Evolutionary conservation across 2,888 invertebrate species (phyloP), one percentile per base, ranked within the genome.

Genomic region (Cerceris rybyensis): DNA sequence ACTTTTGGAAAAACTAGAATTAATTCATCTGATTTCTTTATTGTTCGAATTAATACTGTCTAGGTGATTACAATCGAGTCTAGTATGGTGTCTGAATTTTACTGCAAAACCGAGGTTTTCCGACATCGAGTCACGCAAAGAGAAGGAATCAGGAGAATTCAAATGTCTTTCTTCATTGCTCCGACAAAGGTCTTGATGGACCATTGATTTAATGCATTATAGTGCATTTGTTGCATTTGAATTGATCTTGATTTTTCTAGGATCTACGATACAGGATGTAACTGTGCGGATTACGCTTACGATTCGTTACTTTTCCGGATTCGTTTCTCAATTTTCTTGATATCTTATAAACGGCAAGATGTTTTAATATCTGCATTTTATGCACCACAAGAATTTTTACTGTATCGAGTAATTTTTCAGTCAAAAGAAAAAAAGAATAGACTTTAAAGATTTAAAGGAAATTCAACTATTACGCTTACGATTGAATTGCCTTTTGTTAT

Each of bases 391-490:
- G 59, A 42, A 17, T 16, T 42, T 43, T 63, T 60, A 50, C 39
- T 46, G 46, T 41, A 61, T 9, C 28, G 69, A 64, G 57, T 16
- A 43, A 28, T 75, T 69, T 77, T 60, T 52, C 46, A 77, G 52
- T 50, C 50, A 43, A 8, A 46, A 28, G 55, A 42, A 42, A 17
- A 14, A 13, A 13, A 2, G 7, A 50, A 46, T 11, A 6, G 11
- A 46, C 46, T 46, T 50, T n/a, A n/a, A 28, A 41, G 14, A 46
- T 17, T 65, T 66, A n/a, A 43, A 59, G 55, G 39, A 60, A 43
- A 60, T 46, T 64, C 64, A 54, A 75, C 43, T 46, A 75, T 55
- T 54, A 75, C 69, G 75, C 64, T 74, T 69, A 69, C 58, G 68
- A 63, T 63, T 14, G 57, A 54, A 68, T 67, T 58, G 52, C 28